A percentile compares a stretch with the other conserved stretches of the same genome.
phyloP scores from a whole-genome alignment of 1,140 invertebrate species.

The Drosophila murphyi region DNA sequence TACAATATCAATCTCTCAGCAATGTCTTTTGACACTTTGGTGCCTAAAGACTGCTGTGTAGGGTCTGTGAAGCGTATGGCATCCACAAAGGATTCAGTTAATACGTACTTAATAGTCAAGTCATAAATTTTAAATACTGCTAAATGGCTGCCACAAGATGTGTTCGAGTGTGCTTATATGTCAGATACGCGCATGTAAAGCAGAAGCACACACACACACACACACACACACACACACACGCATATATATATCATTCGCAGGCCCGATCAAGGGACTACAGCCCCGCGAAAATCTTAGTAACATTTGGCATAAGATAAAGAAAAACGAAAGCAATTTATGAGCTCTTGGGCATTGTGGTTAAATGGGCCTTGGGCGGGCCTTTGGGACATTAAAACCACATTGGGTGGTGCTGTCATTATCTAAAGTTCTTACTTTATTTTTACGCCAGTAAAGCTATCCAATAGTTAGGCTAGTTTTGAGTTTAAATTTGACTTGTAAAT shows the following conservation, averaged over 20 bases:
- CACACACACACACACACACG: constrained; percentile 22
- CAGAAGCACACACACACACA: constrained; percentile 18
- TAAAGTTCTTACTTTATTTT: neutral
- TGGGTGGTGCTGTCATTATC: neutral
- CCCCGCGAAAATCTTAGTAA: constrained; percentile 60
- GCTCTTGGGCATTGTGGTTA: constrained; percentile 10
- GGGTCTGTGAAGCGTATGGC: constrained; percentile 55
- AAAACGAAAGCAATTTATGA: constrained; percentile 38
- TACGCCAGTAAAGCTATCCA: neutral
- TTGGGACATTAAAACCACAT: neutral
- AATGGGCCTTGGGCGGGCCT: neutral
- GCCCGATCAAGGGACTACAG: constrained; percentile 49
- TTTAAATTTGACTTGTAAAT: too few species aligned
- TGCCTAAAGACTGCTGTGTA: constrained; percentile 10
- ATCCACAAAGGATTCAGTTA: constrained; percentile 74
- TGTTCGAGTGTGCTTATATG: constrained; percentile 61
- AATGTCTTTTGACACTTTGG: constrained; percentile 13
- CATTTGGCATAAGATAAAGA: constrained; percentile 7
- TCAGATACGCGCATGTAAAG: constrained; percentile 62
- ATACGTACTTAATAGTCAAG: constrained; percentile 81
- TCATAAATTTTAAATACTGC: constrained; percentile 83
- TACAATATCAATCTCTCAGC: neutral
- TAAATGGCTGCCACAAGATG: constrained; percentile 78
- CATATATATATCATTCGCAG: constrained; percentile 71
- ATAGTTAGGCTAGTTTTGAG: too few species aligned